Evolutionary conservation across 2,797 vertebrate genomes (phyloP), one percentile per base, ranked within the genome.

Genomic region (Presbytis comata): DNA sequence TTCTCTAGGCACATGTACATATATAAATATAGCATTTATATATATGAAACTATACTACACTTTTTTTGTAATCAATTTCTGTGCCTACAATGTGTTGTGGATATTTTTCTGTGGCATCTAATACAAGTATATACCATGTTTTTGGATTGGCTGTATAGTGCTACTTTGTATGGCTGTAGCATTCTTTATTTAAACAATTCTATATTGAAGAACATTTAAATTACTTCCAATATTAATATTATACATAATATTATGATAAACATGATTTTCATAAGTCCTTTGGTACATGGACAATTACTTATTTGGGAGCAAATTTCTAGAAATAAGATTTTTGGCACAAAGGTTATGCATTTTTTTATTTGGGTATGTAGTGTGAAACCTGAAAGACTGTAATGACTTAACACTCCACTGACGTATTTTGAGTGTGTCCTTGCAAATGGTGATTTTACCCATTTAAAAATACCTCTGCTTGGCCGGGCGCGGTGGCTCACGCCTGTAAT

Each of bases 401-500:
- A 86, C 28, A 44, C 5, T 55, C 75, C 44, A 64, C 16, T 4
- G 67, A 50, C 12, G 26, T 92, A 50, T 64, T 95, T 91, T 86
- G 61, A 92, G 21, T 41, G 19, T 85, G 59, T 10, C 46, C 76
- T 93, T 83, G 44, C 16, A 53, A 95, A 8, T 89, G 22, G 67
- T 95, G 48, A 95, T 90, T 88, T 89, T 95, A 17, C 48, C 11
- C 21, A 50, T 67, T 88, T 76, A 55, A 95, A 94, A 92, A 30
- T 41, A 39, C 8, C 4, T n/a, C 44, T 85, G 10, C 67, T 55
- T 55, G 53, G 14, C 48, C 5, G 48, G 48, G 16, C 0, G 16
- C 5, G 0, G 48, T 50, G 48, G 16, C 48, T 50, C 48, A 50
- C 0, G 48, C 48, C 5, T 50, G 48, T 50, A 50, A 50, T 50